Base-by-base conservation (phyloP, 2,888 invertebrate genomes). In the Parnassius smintheus region DNA sequence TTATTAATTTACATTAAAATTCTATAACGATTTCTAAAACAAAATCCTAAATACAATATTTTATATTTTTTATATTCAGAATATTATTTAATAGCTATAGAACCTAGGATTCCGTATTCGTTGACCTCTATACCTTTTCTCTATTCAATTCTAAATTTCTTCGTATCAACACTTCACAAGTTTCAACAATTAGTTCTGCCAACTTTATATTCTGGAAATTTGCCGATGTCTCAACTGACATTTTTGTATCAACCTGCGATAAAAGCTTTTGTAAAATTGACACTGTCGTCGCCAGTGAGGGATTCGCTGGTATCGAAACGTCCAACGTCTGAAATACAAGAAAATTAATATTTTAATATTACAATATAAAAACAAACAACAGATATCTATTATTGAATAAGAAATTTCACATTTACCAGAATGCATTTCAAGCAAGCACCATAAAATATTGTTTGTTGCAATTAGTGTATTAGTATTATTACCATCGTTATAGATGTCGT, bases 281-380 rank as follows among this genome's bases (percentile, higher is more conserved):
- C 63, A 79, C 72, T 41, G 91, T 91, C 1, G 88, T 85, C 2
- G 66, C 62, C 51, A 90, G 65, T 1, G 86, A 86, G 1, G 87
- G 83, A 61, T 85, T 76, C 2, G 86, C 85, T n/a, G 90, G 88
- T 66, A 91, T 84, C 1, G 90, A 86, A 2, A 82, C 73, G 68
- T 91, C 91, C 57, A 85, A 67, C 10, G 73, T 70, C 91, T 91
- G 81, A 9, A 81, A 82, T 52, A 65, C 10, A 18, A 35, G 41
- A 12, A 42, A 18, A 52, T 18, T 18, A 18, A 18, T 18, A 18
- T 18, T 18, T 18, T 54, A 48, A 22, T 44, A 49, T 18, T 4
- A 50, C 11, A 46, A 44, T 45, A 48, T 13, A 50, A 56, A 46
- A 11, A n/a, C 49, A 62, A 44, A 54, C 7, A 7, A 35, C 35